A percentile compares a stretch with the other conserved stretches of the same genome.
phyloP scores from a whole-genome alignment of 64 coral and sea anemone genomes.

The Porites lutea region DNA sequence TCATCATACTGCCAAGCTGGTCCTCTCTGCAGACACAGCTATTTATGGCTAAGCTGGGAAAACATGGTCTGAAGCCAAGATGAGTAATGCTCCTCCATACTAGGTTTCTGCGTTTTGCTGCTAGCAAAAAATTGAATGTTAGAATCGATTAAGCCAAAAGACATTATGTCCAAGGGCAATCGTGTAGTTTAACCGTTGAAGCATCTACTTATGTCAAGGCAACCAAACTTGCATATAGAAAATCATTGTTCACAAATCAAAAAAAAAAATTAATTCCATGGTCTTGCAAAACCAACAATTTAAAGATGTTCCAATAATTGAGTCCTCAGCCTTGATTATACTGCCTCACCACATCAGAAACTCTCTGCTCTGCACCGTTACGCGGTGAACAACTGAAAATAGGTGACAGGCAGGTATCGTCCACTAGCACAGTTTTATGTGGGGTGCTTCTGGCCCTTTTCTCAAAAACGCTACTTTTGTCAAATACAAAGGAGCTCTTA shows the following conservation, averaged over 20 bases:
- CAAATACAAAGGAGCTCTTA: neutral
- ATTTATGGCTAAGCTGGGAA: conserved; percentile 71
- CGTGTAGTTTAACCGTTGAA: conserved; percentile 20
- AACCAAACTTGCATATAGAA: conserved; percentile 10
- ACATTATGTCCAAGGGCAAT: conserved; percentile 59
- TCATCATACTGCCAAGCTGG: conserved; percentile 73
- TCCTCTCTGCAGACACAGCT: too few relatives aligned
- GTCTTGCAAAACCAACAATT: neutral
- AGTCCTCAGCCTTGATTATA: neutral
- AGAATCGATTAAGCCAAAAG: conserved; percentile 77
- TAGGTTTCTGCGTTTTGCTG: conserved; percentile 8
- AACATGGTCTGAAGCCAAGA: conserved; percentile 66
- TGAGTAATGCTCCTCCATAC: conserved; percentile 58
- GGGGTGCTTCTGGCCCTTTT: neutral
- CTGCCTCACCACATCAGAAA: conserved; percentile 25
- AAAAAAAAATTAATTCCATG: neutral
- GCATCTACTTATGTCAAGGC: conserved; percentile 61
- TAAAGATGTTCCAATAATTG: neutral
- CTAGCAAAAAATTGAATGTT: conserved; percentile 66
- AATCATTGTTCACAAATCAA: conserved; percentile 57
- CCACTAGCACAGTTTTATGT: neutral
- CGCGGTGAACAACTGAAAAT: conserved; percentile 39
- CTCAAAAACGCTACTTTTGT: neutral
- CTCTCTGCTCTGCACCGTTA: neutral
- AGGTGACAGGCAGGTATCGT: conserved; percentile 12